These are phyloP conservation scores for Eristalinus aeneus DNA, from an alignment of 2,888 invertebrate genomes.

Conservation along the genomic window DNA sequence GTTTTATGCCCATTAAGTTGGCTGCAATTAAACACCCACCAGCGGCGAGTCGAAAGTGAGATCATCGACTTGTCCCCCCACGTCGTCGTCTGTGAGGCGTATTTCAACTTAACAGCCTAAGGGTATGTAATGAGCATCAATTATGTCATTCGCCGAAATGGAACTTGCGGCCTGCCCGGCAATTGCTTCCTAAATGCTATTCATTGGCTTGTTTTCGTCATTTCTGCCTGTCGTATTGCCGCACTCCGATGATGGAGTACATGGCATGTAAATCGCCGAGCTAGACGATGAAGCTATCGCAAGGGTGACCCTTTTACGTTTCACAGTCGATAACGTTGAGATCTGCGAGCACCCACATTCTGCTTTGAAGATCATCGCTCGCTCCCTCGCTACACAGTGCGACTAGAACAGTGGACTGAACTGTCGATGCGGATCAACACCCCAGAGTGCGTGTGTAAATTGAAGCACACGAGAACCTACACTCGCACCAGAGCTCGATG, in stretches of 20 bases:
- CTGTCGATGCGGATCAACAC: constrained; percentile 66
- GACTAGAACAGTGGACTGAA: constrained; percentile 26
- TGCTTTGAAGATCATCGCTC: constrained; percentile 38
- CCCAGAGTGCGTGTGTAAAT: constrained; percentile 59
- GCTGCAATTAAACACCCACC: constrained; percentile 43
- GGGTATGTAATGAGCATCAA: constrained; percentile 26
- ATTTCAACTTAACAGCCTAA: neutral
- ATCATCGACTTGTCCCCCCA: constrained; percentile 28
- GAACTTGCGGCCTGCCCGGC: constrained; percentile 12
- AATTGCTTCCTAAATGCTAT: constrained; percentile 28
- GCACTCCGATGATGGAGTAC: constrained; percentile 9
- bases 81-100: neutral
- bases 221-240: constrained; percentile 34
- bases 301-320: constrained; percentile 59
- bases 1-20: constrained; percentile 16
- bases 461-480: constrained; percentile 10
- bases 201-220: neutral
- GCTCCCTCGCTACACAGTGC: constrained; percentile 34
- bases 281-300: constrained; percentile 46
- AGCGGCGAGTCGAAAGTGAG: constrained; percentile 33
- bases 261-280: constrained; percentile 38
- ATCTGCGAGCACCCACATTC: constrained; percentile 43
- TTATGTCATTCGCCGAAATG: constrained; percentile 46
- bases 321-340: constrained; percentile 46
- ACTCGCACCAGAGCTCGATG: neutral